Evolutionary conservation across 37 sponge, comb jelly and placozoan species (phyloP), one percentile per base, ranked within the genome.

Genomic region (Geodia barretti): DNA sequence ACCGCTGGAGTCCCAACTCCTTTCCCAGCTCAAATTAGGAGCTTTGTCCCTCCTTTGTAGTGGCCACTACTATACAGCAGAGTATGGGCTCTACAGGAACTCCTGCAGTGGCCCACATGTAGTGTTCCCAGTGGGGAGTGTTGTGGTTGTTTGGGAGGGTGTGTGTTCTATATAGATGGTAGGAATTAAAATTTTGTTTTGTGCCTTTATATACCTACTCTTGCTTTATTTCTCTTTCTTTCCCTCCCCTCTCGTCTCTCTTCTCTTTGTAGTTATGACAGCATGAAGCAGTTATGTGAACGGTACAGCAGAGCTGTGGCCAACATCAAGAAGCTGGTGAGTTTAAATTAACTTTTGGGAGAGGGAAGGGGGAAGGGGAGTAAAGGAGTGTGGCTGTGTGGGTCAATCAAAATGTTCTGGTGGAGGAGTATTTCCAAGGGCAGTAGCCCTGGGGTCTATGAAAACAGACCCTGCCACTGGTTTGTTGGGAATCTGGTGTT

Each of bases 211-310:
- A n/a, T n/a, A n/a, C n/a, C n/a, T n/a, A n/a, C n/a, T n/a, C n/a
- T n/a, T n/a, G n/a, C n/a, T n/a, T n/a, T n/a, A n/a, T n/a, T n/a
- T n/a, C n/a, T n/a, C n/a, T n/a, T n/a, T n/a, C n/a, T n/a, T n/a
- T n/a, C n/a, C n/a, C n/a, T n/a, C n/a, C n/a, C n/a, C n/a, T n/a
- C n/a, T n/a, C n/a, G n/a, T 26, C 39, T 23, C 3, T 8, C 3
- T 61, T 74, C 4, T 39, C 30, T 19, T 14, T 75, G 0, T 66
- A 97, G 98, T 76, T 97, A 82, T 84, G 95, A 92, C 23, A 90
- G 89, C 40, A 95, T 97, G 98, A 93, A 92, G 85, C 62, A 74
- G 64, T 61, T 97, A 68, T 97, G 98, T 85, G 95, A 95, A 37
- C 79, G 76, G 60, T 95, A 92, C 83, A 95, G 93, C 83, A 84